A percentile compares a stretch with the other conserved stretches of the same genome.
These are phyloP conservation scores for Leptopilina syphax DNA, from an alignment of 2,888 invertebrate genomes.

Conservation along the genomic window DNA sequence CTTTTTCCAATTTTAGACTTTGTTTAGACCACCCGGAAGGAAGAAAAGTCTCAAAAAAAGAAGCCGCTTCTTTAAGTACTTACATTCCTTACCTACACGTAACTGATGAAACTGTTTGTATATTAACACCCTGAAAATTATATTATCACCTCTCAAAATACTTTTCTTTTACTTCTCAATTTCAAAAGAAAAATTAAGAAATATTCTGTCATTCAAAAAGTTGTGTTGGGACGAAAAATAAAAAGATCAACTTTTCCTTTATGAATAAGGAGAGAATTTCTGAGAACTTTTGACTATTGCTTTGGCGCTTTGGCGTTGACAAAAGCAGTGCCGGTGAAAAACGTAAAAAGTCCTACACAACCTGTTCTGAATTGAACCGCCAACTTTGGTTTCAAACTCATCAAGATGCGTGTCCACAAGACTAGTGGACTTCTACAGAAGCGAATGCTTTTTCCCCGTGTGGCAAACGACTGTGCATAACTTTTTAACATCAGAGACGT, in stretches of 20 bases:
- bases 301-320: not conserved
- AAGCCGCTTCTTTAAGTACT: too few relatives aligned
- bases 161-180: not conserved
- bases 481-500: slow-evolving; percentile 50
- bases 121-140: not conserved
- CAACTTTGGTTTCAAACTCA: slow-evolving; percentile 35
- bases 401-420: slow-evolving; percentile 39
- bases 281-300: slow-evolving; percentile 18
- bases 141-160: not conserved
- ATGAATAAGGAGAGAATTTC: not conserved
- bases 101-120: not conserved
- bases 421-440: slow-evolving; percentile 33
- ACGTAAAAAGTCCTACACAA: not conserved
- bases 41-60: not conserved
- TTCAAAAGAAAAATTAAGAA: slow-evolving; percentile 7
- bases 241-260: not conserved
- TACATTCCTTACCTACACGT: too few relatives aligned
- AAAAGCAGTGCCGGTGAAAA: not conserved
- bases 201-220: not conserved
- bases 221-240: too few relatives aligned
- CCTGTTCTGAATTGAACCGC: slow-evolving; percentile 39
- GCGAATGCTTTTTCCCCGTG: slow-evolving; percentile 46
- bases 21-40: slow-evolving; percentile 1
- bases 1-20: slow-evolving; percentile 7
- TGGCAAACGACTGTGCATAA: slow-evolving; percentile 48